Conservation (phyloP, 2,797 vertebrate species). For the Onychomys leucogaster region DNA sequence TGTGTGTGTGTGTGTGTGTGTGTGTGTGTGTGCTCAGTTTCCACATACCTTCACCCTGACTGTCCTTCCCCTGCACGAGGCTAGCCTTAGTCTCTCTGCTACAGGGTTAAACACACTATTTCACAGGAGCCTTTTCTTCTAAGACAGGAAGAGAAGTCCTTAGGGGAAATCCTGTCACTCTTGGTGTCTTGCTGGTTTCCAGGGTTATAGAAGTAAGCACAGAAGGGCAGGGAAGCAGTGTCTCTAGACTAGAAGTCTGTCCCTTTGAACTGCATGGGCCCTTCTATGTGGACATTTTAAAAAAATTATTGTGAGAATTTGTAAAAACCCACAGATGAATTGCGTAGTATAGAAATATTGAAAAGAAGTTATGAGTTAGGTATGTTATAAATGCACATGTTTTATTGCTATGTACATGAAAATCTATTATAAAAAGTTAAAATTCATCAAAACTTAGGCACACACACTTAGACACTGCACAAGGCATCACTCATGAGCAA, state of each 20-base stretch:
- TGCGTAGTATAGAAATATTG: background rate
- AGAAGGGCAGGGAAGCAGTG: background rate
- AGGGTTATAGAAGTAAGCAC: background rate
- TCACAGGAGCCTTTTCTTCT: background rate
- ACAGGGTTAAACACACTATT: background rate
- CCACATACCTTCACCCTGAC: background rate
- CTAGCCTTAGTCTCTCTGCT: background rate
- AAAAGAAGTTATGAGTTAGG: background rate
- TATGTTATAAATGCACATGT: background rate
- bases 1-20: background rate
- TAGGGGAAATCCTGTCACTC: background rate
- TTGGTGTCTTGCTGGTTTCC: background rate
- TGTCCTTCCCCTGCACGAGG: background rate
- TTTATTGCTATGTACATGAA: background rate
- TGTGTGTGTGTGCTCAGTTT: background rate
- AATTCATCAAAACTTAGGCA: background rate
- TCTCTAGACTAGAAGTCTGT: background rate
- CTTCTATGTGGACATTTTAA: background rate
- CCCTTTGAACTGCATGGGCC: background rate
- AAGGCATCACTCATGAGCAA: background rate
- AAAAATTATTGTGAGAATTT: background rate
- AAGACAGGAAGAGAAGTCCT: background rate
- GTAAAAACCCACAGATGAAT: background rate
- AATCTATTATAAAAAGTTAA: background rate
- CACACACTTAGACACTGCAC: background rate